Evolutionary conservation across 1,140 invertebrate species (phyloP).

Genomic region (Drosophila suzukii): DNA sequence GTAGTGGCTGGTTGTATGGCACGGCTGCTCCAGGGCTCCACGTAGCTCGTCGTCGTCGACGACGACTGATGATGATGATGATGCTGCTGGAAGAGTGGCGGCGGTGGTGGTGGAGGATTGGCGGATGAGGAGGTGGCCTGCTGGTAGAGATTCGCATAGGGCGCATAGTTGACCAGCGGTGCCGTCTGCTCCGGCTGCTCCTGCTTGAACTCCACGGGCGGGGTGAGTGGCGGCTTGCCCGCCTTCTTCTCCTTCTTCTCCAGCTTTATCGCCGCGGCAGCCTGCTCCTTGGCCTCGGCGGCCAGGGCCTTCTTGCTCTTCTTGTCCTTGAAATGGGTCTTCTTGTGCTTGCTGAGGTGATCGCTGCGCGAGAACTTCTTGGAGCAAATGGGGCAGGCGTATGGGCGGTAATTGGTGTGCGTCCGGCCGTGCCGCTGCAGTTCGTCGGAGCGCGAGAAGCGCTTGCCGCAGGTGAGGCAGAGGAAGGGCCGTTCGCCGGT

Average conservation of each 20-base stretch:
- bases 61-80: constrained; percentile 4
- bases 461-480: constrained; percentile 93
- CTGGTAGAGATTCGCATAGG: constrained; percentile 75
- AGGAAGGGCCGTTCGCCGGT: constrained; percentile 91
- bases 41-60: constrained; percentile 15
- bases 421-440: constrained; percentile 92
- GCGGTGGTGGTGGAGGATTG: constrained; percentile 36
- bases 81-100: constrained; percentile 45
- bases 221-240: background rate
- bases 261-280: constrained; percentile 57
- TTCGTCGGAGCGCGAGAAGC: constrained; percentile 95
- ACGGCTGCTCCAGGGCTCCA: constrained; percentile 44
- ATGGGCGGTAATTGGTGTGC: constrained; percentile 93
- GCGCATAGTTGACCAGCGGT: constrained; percentile 47
- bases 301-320: constrained; percentile 77
- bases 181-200: constrained; percentile 58
- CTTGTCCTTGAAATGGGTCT: constrained; percentile 88
- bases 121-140: constrained; percentile 26
- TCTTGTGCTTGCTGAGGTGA: constrained; percentile 93
- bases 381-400: constrained; percentile 89
- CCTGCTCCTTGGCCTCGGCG: constrained; percentile 73
- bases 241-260: constrained; percentile 56
- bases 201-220: constrained; percentile 67
- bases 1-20: constrained; percentile 43
- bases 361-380: constrained; percentile 94